phyloP scores from a whole-genome alignment of 1,140 invertebrate genomes.

The Chlorops oryzae region DNA sequence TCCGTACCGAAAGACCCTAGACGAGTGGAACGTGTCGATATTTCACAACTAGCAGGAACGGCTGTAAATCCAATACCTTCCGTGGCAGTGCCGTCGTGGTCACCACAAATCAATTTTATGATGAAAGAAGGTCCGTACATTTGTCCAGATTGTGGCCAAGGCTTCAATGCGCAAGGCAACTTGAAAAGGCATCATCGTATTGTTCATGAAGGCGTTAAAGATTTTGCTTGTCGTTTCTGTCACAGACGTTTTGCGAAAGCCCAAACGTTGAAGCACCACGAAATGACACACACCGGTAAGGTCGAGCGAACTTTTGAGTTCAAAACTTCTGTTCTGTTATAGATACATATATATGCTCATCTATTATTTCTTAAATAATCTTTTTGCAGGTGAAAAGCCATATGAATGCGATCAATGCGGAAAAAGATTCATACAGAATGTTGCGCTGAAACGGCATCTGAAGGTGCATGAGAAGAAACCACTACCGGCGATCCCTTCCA shows the following conservation, averaged over 20 bases:
- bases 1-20: conserved; percentile 40
- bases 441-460: conserved; percentile 40
- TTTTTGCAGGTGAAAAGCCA: conserved; percentile 40
- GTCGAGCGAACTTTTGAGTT: too few relatives aligned
- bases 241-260: conserved; percentile 40
- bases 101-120: conserved; percentile 40
- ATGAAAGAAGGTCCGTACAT: conserved; percentile 44
- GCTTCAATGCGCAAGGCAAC: conserved; percentile 42
- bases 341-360: too few relatives aligned
- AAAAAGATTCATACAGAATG: conserved; percentile 40
- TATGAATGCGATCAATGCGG: conserved; percentile 40
- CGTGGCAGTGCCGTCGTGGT: conserved; percentile 40
- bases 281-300: conserved; percentile 50
- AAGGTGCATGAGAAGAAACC: conserved; percentile 37
- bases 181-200: conserved; percentile 43
- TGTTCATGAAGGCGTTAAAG: conserved; percentile 44
- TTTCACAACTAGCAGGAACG: conserved; percentile 35
- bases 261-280: conserved; percentile 42
- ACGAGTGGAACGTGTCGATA: conserved; percentile 37
- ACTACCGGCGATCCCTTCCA: conserved; percentile 35
- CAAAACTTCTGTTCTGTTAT: too few relatives aligned
- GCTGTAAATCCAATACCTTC: conserved; percentile 40
- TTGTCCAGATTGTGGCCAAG: conserved; percentile 41
- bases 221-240: conserved; percentile 42
- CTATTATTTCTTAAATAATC: too few relatives aligned